Evolutionary conservation across 2,113 vertebrate species (phyloP).

Genomic region (Osmerus mordax): DNA sequence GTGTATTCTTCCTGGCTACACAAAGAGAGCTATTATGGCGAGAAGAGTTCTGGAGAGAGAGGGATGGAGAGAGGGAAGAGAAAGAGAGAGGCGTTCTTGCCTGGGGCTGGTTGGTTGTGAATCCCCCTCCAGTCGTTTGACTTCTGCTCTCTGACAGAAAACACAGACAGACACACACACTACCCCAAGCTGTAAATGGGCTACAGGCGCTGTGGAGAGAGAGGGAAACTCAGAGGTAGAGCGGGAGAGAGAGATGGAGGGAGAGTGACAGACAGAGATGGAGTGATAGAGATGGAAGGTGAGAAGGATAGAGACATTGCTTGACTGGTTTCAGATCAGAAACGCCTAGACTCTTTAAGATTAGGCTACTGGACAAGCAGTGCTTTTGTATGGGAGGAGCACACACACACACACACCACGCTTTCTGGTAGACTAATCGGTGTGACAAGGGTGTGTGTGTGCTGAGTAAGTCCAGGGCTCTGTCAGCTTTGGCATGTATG

Average conservation of each 20-base stretch:
- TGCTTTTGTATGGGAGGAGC: neutral
- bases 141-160: neutral
- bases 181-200: neutral
- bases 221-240: neutral
- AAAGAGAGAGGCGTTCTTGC: neutral
- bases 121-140: slow-evolving; percentile 3
- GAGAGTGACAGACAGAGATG: neutral
- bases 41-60: slow-evolving; percentile 1
- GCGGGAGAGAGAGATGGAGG: neutral
- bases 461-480: slow-evolving; percentile 22
- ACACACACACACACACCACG: neutral
- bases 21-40: slow-evolving; percentile 57
- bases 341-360: neutral
- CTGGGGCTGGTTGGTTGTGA: neutral
- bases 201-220: neutral
- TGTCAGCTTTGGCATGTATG: slow-evolving; percentile 35
- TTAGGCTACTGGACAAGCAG: neutral
- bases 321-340: neutral
- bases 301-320: neutral
- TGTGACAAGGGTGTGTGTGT: slow-evolving; percentile 17
- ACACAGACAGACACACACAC: neutral
- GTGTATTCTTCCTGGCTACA: slow-evolving; percentile 57
- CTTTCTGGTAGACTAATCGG: neutral
- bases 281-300: neutral
- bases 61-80: neutral